Evolutionary conservation across 2,797 vertebrate species (phyloP).

Genomic region (Mycteria americana): DNA sequence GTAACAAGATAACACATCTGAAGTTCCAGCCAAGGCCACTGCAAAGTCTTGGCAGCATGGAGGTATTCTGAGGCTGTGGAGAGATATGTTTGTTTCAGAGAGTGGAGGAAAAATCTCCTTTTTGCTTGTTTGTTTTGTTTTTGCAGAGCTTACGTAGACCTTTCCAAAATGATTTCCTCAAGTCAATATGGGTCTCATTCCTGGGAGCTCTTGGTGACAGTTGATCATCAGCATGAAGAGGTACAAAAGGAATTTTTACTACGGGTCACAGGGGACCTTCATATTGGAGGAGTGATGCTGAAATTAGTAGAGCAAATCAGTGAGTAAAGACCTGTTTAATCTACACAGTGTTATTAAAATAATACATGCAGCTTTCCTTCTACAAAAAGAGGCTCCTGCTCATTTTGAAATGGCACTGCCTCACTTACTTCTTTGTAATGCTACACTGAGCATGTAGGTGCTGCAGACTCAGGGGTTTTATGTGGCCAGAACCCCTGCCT

Average conservation of each 20-base stretch:
- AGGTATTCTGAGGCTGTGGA: neutral
- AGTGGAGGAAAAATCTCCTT: neutral
- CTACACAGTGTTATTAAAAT: neutral
- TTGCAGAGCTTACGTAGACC: neutral
- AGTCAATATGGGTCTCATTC: conserved; percentile 81
- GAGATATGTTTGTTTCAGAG: neutral
- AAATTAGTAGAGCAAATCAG: conserved; percentile 93
- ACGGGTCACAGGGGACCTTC: conserved; percentile 89
- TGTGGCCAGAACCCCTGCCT: neutral
- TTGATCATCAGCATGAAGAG: conserved; percentile 81
- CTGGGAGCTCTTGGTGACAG: conserved; percentile 87
- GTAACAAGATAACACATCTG: neutral
- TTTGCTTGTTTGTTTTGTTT: neutral
- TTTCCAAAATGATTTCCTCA: conserved; percentile 79
- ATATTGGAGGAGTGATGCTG: conserved; percentile 95
- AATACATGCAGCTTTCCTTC: neutral
- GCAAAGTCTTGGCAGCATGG: neutral
- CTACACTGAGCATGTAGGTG: neutral
- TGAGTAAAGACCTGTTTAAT: conserved; percentile 76
- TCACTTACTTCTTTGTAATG: rapidly evolving
- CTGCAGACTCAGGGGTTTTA: neutral
- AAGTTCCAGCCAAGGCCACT: neutral
- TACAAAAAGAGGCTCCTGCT: neutral
- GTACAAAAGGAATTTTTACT: conserved; percentile 76
- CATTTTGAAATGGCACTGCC: neutral